Evolutionary conservation across 2,888 invertebrate species (phyloP).

Genomic region (Drosophila maculinotata): DNA sequence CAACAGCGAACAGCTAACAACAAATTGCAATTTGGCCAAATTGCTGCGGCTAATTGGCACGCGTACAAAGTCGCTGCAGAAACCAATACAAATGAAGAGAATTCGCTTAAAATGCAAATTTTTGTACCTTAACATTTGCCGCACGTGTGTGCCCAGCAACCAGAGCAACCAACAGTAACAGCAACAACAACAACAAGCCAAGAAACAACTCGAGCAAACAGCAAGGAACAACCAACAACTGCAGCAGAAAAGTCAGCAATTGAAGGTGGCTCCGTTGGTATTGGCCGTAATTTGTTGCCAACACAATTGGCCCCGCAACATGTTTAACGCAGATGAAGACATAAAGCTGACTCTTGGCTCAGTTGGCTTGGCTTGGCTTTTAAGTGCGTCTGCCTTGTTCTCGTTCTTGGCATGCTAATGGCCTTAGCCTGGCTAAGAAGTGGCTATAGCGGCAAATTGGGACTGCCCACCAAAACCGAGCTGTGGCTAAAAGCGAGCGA

Average conservation of each 20-base stretch:
- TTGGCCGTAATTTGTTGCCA: constrained; percentile 73
- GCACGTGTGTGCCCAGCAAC: constrained; percentile 62
- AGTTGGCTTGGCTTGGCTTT: constrained; percentile 43
- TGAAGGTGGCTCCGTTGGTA: constrained; percentile 37
- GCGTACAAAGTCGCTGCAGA: constrained; percentile 55
- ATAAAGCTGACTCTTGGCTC: constrained; percentile 66
- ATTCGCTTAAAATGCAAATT: constrained; percentile 78
- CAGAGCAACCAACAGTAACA: constrained; percentile 28
- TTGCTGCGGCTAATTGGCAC: constrained; percentile 77
- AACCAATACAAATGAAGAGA: constrained; percentile 68
- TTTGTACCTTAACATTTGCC: constrained; percentile 46
- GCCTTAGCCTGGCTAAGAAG: constrained; percentile 8
- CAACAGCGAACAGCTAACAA: constrained; percentile 67
- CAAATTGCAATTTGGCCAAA: constrained; percentile 79
- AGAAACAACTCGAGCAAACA: too few species aligned
- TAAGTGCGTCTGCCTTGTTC: constrained; percentile 64
- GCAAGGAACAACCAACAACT: constrained; percentile 20
- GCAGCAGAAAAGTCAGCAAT: constrained; percentile 17
- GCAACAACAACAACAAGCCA: constrained; percentile 5
- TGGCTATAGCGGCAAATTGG: constrained; percentile 38
- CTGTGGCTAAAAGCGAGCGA: constrained; percentile 37
- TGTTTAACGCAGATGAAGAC: constrained; percentile 77
- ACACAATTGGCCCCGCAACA: constrained; percentile 61
- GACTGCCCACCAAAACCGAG: constrained; percentile 38
- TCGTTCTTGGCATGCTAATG: constrained; percentile 62